Evolutionary conservation across 2,113 vertebrate species (phyloP), one percentile per base, ranked within the genome.

Genomic region (Nesogale talazaci): DNA sequence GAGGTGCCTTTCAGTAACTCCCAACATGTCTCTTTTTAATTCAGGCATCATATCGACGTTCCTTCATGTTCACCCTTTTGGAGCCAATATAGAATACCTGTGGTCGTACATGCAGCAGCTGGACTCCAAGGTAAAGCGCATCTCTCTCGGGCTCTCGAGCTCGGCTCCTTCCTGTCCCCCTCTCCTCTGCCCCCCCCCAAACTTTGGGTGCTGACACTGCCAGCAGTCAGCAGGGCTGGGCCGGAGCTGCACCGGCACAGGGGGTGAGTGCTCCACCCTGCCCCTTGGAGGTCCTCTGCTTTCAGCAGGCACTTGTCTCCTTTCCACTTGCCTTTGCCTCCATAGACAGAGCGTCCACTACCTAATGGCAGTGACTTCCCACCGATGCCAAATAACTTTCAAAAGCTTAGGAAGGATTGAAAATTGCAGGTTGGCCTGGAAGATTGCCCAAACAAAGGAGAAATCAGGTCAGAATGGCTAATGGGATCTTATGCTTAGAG

Each of bases 101-200:
- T 99, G 99, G 99, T 99, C 99, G 2, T 99, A 99, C 93, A 98
- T 99, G 94, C 99, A 99, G 97, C 99, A 99, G 94, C 96, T 99
- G 97, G 99, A 99, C 97, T 98, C 99, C 0, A 99, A 98, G 99
- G 99, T 99, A 98, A 98, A 91, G n/a, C 94, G 67, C 85, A 6
- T 83, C 90, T 94, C 96, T 97, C 52, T n/a, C n/a, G n/a, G n/a
- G 20, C 93, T 52, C 46, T 94, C 78, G 86, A 95, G 65, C 92
- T 96, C 96, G 94, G 77, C 83, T 46, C 94, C 72, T 85, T 94
- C 89, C 96, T 52, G 4, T 2, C 46, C 5, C 46, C 2, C 46
- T 12, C 46, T 12, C 46, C 42, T 6, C 42, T 10, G 5, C 42
- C 42, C 59, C 22, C 59, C 59, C 59, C 10, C 22, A 6, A 69